Evolutionary conservation across 1,140 invertebrate genomes (phyloP), one percentile per base, ranked within the genome.

Genomic region (Hyphantria cunea): DNA sequence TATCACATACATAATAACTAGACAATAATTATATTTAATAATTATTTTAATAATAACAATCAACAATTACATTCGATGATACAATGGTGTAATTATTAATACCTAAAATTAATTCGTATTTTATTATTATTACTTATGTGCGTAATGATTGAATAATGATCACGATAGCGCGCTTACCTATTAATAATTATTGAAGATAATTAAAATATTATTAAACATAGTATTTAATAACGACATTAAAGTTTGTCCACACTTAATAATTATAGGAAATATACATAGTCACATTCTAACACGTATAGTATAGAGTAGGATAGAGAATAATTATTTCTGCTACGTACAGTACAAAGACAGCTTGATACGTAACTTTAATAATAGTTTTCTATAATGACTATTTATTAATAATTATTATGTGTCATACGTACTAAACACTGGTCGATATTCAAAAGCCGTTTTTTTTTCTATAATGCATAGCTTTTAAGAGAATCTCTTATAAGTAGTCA

Each of bases 61-160:
- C 80, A 89, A 89, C 86, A 89, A 86, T 78, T 80, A 82, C 74
- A 80, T 89, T 86, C 84, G 84, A 89, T 86, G 86, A 86, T 89
- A 80, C 74, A 72, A 71, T 74, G 70, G 68, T 72, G 69, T 76
- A 70, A 75, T 65, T 82, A 72, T 74, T 52, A 63, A 74, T 61
- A 75, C 75, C 80, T 85, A 85, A 60, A 66, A 72, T 74, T 86
- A 84, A 84, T 89, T 86, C 85, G 84, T 84, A 84, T 84, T 66
- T 74, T 78, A 78, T 73, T 69, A 70, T 62, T 69, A 71, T 62
- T 74, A 78, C 33, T 74, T 72, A 77, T 87, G 84, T 89, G 86
- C 86, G 84, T 76, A 74, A 78, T 76, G 76, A 76, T 68, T 70
- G 47, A 52, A 56, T 53, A 48, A 66, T 73, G 70, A 72, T 64